Evolutionary conservation across 2,888 invertebrate genomes (phyloP).

Genomic region (Harpagoxenus sublaevis): DNA sequence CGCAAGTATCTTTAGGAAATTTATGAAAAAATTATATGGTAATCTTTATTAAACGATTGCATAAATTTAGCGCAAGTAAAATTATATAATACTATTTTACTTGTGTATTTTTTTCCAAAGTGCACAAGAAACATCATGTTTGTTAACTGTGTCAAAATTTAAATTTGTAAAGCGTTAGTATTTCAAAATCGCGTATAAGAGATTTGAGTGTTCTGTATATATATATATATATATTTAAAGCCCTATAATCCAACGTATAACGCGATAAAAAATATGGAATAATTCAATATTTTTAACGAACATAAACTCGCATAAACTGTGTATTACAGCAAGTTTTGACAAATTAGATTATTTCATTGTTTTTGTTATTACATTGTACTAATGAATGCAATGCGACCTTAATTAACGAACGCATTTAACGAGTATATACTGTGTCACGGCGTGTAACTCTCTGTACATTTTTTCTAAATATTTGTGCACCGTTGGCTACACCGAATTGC

Average conservation of each 20-base stretch:
- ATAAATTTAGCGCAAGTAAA: not conserved
- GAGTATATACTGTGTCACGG: not conserved
- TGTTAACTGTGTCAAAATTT: not conserved
- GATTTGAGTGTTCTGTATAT: not conserved
- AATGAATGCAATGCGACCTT: constrained; percentile 32
- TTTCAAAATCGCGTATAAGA: not conserved
- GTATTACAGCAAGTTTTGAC: constrained; percentile 21
- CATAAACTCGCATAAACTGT: not conserved
- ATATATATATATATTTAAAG: not conserved
- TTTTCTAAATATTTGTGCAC: constrained; percentile 28
- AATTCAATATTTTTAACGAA: constrained; percentile 44
- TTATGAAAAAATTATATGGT: not conserved
- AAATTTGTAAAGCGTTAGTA: not conserved
- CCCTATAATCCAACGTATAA: not conserved
- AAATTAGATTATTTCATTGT: constrained; percentile 40
- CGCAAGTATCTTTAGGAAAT: not conserved
- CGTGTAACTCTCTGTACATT: constrained; percentile 7
- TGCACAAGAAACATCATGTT: not conserved
- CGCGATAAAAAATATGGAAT: not conserved
- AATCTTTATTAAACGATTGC: not conserved
- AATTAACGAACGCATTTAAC: constrained; percentile 47
- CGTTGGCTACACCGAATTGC: not conserved
- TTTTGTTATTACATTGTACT: constrained; percentile 10
- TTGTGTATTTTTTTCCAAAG: not conserved
- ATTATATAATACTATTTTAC: not conserved